These are phyloP conservation scores for Eilema griseolum DNA, from an alignment of 2,888 invertebrate genomes.

Conservation along the genomic window DNA sequence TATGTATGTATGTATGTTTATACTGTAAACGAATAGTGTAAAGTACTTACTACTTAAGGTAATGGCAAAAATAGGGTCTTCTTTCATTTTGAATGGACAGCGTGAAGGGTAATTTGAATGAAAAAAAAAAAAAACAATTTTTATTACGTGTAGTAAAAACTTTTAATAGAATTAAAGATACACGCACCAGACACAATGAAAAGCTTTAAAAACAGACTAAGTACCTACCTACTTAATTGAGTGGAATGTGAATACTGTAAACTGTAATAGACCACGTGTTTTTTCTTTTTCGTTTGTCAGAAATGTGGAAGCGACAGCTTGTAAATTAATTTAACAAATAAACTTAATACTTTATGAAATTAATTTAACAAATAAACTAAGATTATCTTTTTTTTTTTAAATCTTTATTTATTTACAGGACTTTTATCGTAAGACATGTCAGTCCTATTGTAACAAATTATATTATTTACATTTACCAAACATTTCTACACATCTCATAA, in stretches of 20 bases:
- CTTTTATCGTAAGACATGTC: too few relatives aligned
- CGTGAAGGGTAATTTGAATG: background rate
- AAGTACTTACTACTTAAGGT: background rate
- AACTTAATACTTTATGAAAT: too few relatives aligned
- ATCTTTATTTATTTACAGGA: too few relatives aligned
- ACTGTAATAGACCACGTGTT: background rate
- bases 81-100: background rate
- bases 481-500: too few relatives aligned
- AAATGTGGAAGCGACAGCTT: background rate
- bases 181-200: background rate
- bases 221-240: background rate
- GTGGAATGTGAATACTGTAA: background rate
- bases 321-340: background rate
- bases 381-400: too few relatives aligned
- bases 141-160: background rate
- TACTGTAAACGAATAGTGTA: background rate
- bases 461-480: too few relatives aligned
- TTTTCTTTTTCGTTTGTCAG: background rate
- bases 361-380: too few relatives aligned
- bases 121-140: background rate
- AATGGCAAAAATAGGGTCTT: background rate
- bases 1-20: too few relatives aligned
- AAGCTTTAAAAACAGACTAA: background rate
- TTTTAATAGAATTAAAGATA: background rate
- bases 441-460: too few relatives aligned